Conservation (phyloP, 2,113 vertebrate genomes). For the Micronycteris hirsuta region DNA sequence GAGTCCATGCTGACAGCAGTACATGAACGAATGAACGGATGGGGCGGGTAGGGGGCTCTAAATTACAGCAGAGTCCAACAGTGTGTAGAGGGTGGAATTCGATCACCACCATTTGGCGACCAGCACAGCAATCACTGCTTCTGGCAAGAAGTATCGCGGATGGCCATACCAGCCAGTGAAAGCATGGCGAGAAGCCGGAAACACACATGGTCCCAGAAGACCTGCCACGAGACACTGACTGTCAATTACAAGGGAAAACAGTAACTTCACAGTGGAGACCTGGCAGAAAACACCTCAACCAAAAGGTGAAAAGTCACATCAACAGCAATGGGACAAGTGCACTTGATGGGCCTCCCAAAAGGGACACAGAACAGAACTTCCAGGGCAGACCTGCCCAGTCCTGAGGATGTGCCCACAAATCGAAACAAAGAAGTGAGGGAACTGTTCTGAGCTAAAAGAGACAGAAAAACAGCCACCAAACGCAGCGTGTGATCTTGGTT, state of each 20-base stretch:
- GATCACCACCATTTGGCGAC: not conserved
- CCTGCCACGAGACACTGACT: not conserved
- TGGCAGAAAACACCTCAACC: not conserved
- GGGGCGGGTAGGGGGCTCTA: not conserved
- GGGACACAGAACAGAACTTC: not conserved
- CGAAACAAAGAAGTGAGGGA: not conserved
- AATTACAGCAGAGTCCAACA: rapidly evolving
- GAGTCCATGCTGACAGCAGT: rapidly evolving
- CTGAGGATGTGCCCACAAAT: not conserved
- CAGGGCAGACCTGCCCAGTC: not conserved
- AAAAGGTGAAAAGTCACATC: not conserved
- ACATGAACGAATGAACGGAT: no score
- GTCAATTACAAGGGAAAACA: not conserved
- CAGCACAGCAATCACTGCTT: not conserved
- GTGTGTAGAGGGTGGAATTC: rapidly evolving
- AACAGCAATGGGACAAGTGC: not conserved
- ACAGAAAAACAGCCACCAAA: not conserved
- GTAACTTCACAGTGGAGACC: not conserved
- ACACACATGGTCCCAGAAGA: not conserved
- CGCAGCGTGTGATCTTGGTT: not conserved
- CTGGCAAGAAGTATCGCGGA: rapidly evolving
- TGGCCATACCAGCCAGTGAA: rapidly evolving
- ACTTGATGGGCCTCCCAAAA: not conserved
- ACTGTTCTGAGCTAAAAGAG: not conserved
- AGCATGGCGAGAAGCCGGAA: not conserved